Base-by-base conservation (phyloP, 2,888 invertebrate species). In the Macrosiphum euphorbiae region DNA sequence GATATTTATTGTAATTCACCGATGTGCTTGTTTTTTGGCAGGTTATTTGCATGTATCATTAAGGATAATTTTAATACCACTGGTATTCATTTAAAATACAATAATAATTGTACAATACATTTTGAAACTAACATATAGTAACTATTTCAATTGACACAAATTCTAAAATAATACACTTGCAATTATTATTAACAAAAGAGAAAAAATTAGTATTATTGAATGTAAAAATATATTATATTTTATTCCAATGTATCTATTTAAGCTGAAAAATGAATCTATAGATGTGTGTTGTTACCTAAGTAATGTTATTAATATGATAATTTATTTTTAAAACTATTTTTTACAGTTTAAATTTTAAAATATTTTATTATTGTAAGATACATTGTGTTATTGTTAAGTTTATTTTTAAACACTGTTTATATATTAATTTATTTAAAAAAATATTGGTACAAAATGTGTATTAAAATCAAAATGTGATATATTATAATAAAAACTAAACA, bases 361-460 rank as follows among this genome's bases (percentile, higher is more conserved):
- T 92, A 88, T 92, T 92, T 55, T 89, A 92, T 85, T 92, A 84
- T 92, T 84, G 44, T 92, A 92, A 88, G 20, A 55, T 92, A 84
- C 26, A 55, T 92, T 84, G 35, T 67, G 52, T 26, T 78, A 78
- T 78, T 88, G 88, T 92, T 92, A 92, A 88, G 88, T 92, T 87
- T 88, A 52, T 87, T 86, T 92, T 92, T 91, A 44, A 47, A 67
- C 47, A 50, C 35, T 61, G 50, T 61, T 35, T 28, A n/a, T 67
- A 11, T 78, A 92, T 92, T 91, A 91, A 58, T 88, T 89, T 55
- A 88, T 58, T 89, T 8, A 26, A 84, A 87, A 55, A 89, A 84
- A 84, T 92, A 89, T 92, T 89, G 84, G 88, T 92, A 89, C 89
- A 89, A 92, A 88, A 35, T 93, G 13, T 94, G 88, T 92, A 78